Base-by-base conservation (phyloP, 2,888 invertebrate genomes). In the Azorinus chamasolen region DNA sequence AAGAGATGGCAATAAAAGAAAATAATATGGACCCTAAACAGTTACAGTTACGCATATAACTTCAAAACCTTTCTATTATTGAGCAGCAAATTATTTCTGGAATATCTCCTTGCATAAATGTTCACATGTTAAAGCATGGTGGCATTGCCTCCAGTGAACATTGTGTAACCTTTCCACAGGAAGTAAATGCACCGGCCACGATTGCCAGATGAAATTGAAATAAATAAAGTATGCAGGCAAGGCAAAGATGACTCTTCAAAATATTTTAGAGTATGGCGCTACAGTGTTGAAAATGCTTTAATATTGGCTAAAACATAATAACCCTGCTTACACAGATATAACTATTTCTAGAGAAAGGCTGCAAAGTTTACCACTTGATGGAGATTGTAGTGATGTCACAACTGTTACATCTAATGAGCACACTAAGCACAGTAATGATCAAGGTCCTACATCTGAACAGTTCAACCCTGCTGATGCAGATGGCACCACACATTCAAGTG, bases 161-260 rank as follows among this genome's bases (percentile, higher is more conserved):
- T 24, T 83, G 79, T 61, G 71, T 76, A 18, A 64, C 79, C 16
- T 79, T 79, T 65, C 79, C 79, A 4, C 73, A 80, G 46, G 58
- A 68, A 2, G 24, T 80, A 16, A 70, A 69, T 55, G 70, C 76
- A 57, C 80, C 80, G 18, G 72, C 73, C 1, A 55, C 48, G 25
- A 25, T 32, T 73, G 6, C 71, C 76, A 24, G 16, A 65, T 16
- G 71, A 71, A 68, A 73, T 72, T 22, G 48, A 70, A 53, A 59
- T 77, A 22, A 54, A 77, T 18, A 68, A 53, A 57, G 70, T 77
- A 12, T 4, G 70, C 22, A 69, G 53, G 58, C 50, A 61, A 22
- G 77, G 81, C 0, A 69, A 51, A 68, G 71, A 66, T 66, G 69
- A 75, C 43, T 57, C 75, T 0, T 43, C 27, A n/a, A 82, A 82